Evolutionary conservation across 1,140 invertebrate species (phyloP).

Genomic region (Lordiphosa clarofinis): DNA sequence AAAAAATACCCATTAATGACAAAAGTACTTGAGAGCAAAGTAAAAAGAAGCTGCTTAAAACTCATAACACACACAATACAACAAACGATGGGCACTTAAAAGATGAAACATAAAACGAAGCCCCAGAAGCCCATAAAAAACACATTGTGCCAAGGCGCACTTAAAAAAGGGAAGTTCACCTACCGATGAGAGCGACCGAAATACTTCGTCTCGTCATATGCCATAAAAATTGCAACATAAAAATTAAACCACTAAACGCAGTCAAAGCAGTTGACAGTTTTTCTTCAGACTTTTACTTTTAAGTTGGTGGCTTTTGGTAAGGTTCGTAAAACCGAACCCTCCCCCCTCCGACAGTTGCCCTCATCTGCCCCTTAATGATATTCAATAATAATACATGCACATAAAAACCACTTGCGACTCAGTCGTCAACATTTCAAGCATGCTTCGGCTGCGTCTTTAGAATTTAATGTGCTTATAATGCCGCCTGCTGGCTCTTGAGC

Average conservation of each 20-base stretch:
- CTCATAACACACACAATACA: constrained; percentile 40
- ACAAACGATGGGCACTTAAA: constrained; percentile 67
- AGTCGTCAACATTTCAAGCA: constrained; percentile 63
- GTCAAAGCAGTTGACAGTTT: constrained; percentile 37
- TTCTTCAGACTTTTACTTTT: constrained; percentile 17
- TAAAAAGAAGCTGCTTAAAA: constrained; percentile 49
- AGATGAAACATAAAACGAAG: constrained; percentile 73
- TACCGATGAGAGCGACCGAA: background rate
- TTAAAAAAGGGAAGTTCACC: constrained; percentile 47
- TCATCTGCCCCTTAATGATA: constrained; percentile 58
- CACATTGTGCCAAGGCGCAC: constrained; percentile 68
- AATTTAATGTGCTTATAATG: constrained; percentile 78
- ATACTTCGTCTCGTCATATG: constrained; percentile 10
- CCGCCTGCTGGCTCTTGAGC: constrained; percentile 69
- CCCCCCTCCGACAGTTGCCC: constrained; percentile 11
- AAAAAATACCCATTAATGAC: constrained; percentile 51
- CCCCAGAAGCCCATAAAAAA: constrained; percentile 69
- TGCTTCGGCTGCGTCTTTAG: constrained; percentile 66
- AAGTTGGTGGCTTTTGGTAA: constrained; percentile 4
- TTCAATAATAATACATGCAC: constrained; percentile 68
- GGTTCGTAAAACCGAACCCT: no score
- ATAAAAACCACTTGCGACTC: constrained; percentile 72
- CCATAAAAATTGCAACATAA: constrained; percentile 67
- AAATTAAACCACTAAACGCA: constrained; percentile 76
- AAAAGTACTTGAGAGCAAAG: constrained; percentile 28